phyloP scores from a whole-genome alignment of 37 sponge, comb jelly and placozoan species.

The Halisarca cf. caerulea region DNA sequence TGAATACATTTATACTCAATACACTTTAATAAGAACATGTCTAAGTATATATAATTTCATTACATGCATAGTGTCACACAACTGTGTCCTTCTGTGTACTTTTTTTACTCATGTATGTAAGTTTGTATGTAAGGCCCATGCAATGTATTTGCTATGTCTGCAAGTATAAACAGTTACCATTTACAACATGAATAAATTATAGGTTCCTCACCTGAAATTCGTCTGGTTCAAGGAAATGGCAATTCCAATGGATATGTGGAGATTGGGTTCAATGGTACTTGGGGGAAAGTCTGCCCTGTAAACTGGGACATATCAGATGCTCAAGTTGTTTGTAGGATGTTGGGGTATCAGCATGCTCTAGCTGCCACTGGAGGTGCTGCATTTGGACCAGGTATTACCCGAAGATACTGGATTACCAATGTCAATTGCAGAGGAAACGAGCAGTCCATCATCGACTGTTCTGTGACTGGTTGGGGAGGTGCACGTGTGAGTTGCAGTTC shows the following conservation, averaged over 20 bases:
- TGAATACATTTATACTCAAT: no score
- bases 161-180: no score
- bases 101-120: no score
- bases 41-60: no score
- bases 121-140: no score
- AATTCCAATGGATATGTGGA: neutral
- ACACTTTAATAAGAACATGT: no score
- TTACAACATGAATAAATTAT: no score
- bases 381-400: neutral
- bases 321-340: neutral
- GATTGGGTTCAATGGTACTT: neutral
- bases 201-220: no score
- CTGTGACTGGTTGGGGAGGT: neutral
- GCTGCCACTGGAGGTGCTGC: neutral
- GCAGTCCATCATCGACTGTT: neutral
- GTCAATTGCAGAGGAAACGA: neutral
- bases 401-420: neutral
- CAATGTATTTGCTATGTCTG: no score
- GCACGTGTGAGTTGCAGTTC: neutral
- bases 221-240: neutral
- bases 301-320: conserved; percentile 15
- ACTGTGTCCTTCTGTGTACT: no score
- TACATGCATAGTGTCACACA: no score
- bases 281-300: neutral
- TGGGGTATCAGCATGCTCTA: conserved; percentile 1